Conservation (phyloP, 2,888 invertebrate species). For the Spodoptera exigua region DNA sequence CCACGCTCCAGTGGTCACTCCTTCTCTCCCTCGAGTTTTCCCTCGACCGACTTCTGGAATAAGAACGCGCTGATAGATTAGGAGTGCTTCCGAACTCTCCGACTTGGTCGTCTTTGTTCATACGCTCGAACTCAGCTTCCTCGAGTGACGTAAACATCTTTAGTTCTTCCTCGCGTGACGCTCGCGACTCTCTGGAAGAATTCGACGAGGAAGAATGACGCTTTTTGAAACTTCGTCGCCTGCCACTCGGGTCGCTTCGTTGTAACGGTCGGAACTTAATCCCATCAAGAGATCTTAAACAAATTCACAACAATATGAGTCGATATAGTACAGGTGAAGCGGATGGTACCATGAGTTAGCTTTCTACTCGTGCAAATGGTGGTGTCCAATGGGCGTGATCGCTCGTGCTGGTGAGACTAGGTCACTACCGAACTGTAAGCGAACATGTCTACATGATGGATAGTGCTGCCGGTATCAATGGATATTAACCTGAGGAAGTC, state of each 20-base stretch:
- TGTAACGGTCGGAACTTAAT: constrained; percentile 90
- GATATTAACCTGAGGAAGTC: constrained; percentile 88
- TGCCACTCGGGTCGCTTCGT: constrained; percentile 90
- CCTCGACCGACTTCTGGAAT: constrained; percentile 88
- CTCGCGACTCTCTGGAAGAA: constrained; percentile 90
- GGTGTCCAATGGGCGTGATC: constrained; percentile 58
- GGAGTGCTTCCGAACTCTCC: constrained; percentile 81
- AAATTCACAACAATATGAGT: constrained; percentile 78
- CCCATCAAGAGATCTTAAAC: constrained; percentile 91
- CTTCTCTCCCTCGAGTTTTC: constrained; percentile 81
- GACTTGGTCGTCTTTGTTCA: constrained; percentile 69
- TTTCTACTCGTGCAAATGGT: constrained; percentile 72
- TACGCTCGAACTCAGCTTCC: constrained; percentile 88
- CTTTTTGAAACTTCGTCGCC: constrained; percentile 90
- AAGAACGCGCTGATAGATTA: constrained; percentile 86
- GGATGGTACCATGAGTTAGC: constrained; percentile 68
- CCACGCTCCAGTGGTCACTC: constrained; percentile 74
- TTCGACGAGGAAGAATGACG: constrained; percentile 90
- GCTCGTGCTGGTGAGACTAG: constrained; percentile 65
- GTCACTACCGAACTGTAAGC: constrained; percentile 74
- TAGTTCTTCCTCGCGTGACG: constrained; percentile 91
- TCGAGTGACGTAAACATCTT: constrained; percentile 91
- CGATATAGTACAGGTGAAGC: constrained; percentile 79
- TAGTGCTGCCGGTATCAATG: constrained; percentile 69
- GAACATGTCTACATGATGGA: constrained; percentile 65